phyloP scores from a whole-genome alignment of 2,113 vertebrate genomes.

The Semnornis frantzii region DNA sequence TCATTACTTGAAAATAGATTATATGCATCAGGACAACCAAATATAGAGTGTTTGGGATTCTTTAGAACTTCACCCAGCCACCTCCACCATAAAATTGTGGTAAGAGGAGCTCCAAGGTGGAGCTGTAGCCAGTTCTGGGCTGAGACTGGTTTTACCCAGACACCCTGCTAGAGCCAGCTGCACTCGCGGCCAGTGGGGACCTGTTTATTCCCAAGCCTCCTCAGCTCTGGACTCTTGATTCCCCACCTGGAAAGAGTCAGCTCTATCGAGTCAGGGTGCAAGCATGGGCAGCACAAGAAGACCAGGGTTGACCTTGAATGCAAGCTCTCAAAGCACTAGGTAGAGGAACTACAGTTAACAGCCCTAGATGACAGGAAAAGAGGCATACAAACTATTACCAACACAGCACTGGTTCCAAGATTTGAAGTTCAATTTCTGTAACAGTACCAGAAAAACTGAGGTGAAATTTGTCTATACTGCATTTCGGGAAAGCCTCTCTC shows the following conservation, averaged over 20 bases:
- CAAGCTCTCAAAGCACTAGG: not conserved
- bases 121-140: not conserved
- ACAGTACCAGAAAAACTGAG: not conserved
- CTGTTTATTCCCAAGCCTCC: not conserved
- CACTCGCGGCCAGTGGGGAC: not conserved
- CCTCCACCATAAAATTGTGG: not conserved
- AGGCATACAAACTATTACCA: not conserved
- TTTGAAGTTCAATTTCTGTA: not conserved
- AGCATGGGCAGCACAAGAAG: not conserved
- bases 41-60: not conserved
- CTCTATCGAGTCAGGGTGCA: not conserved
- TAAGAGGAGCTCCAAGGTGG: not conserved
- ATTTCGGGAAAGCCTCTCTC: not conserved
- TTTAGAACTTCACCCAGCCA: not conserved
- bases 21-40: not conserved
- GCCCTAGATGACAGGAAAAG: not conserved
- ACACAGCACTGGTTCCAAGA: not conserved
- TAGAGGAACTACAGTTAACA: constrained; percentile 22
- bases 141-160: not conserved
- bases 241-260: constrained; percentile 25
- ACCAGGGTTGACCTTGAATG: constrained; percentile 5
- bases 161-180: not conserved
- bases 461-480: not conserved
- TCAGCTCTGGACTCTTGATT: not conserved
- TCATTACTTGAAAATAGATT: not conserved